Conservation (phyloP, 2,888 invertebrate genomes). For the Catocala fraxini region DNA sequence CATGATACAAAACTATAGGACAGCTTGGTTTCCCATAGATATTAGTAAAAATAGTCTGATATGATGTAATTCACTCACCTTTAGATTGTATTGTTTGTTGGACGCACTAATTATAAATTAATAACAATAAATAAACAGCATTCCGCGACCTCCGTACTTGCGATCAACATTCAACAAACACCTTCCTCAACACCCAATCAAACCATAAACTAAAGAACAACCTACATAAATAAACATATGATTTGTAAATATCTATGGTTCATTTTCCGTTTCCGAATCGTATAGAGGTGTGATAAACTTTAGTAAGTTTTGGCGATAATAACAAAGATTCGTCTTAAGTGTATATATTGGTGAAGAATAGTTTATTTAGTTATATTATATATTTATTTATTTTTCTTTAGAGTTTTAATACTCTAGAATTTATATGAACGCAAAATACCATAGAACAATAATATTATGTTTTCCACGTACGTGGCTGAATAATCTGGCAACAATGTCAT, state of each 20-base stretch:
- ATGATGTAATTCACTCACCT: conserved; percentile 65
- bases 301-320: not conserved
- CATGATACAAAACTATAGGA: conserved; percentile 41
- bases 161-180: conserved; percentile 77
- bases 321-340: not conserved
- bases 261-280: conserved; percentile 59
- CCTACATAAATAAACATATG: conserved; percentile 86
- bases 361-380: too few relatives aligned
- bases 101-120: conserved; percentile 76
- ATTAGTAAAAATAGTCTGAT: conserved; percentile 20
- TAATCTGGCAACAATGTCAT: conserved; percentile 67
- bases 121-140: conserved; percentile 84
- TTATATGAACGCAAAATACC: not conserved
- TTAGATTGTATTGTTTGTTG: conserved; percentile 63
- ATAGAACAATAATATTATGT: not conserved
- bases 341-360: too few relatives aligned
- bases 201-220: conserved; percentile 81
- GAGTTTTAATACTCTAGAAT: too few relatives aligned
- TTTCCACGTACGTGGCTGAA: conserved; percentile 34
- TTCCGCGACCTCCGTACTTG: conserved; percentile 80
- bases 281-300: conserved; percentile 22
- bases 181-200: conserved; percentile 81
- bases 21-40: conserved; percentile 27
- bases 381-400: too few relatives aligned
- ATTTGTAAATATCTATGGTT: conserved; percentile 65